These are phyloP conservation scores for Drosophila siamana DNA, from an alignment of 2,888 invertebrate genomes.

Conservation along the genomic window DNA sequence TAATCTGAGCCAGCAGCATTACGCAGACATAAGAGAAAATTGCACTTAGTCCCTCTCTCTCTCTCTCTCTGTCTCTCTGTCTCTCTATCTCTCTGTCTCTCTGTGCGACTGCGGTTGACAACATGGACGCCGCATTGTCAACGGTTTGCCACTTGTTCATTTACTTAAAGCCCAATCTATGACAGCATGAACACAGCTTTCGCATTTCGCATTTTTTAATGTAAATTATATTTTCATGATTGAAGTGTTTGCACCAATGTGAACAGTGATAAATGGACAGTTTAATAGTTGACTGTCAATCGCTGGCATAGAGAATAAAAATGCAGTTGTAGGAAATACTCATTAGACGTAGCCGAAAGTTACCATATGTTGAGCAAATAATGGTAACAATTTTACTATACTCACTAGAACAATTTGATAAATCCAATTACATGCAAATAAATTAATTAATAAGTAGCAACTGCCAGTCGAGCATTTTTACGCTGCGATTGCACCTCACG, in stretches of 20 bases:
- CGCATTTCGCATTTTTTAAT: not conserved
- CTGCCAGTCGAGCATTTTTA: not conserved
- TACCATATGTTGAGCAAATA: no score
- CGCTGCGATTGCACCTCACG: not conserved
- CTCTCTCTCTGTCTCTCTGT: no score
- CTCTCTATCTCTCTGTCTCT: no score
- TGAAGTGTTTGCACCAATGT: conserved; percentile 55
- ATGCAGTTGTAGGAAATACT: not conserved
- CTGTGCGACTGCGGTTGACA: conserved; percentile 40
- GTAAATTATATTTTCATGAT: conserved; percentile 7
- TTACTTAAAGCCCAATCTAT: conserved; percentile 44
- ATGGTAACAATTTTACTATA: no score
- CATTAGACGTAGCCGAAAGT: no score
- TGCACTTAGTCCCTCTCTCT: conserved; percentile 6
- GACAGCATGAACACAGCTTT: not conserved
- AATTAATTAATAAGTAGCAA: not conserved
- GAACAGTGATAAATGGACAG: conserved; percentile 26
- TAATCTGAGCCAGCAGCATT: conserved; percentile 63
- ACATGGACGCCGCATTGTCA: conserved; percentile 39
- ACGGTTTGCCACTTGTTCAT: conserved; percentile 30
- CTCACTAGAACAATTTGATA: no score
- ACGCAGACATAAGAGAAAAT: conserved; percentile 50
- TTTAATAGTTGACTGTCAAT: conserved; percentile 40
- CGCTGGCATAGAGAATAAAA: no score
- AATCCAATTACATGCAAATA: no score